phyloP scores from a whole-genome alignment of 2,888 invertebrate genomes.

The Leptodirus hochenwartii region DNA sequence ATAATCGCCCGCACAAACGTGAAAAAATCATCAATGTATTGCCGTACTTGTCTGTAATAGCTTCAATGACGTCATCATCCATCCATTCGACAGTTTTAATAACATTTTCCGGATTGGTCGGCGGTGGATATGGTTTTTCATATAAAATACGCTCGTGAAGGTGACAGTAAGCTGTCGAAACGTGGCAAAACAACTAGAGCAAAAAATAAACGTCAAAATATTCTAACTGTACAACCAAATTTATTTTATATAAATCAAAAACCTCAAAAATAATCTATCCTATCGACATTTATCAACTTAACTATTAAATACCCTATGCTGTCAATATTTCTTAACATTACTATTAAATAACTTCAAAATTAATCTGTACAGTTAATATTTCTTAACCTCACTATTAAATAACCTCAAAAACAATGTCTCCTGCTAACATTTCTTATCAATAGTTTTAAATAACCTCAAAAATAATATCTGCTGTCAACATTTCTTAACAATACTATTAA shows the following conservation, averaged over 20 bases:
- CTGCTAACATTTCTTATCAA: too few species aligned
- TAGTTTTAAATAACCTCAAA: too few species aligned
- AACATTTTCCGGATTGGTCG: constrained; percentile 54
- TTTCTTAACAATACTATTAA: too few species aligned
- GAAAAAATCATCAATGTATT: neutral
- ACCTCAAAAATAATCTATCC: too few species aligned
- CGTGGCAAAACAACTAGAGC: constrained; percentile 32
- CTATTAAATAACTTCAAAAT: too few species aligned
- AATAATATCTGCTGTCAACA: too few species aligned
- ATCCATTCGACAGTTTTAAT: constrained; percentile 66
- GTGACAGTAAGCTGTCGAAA: constrained; percentile 86
- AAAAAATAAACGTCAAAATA: constrained; percentile 6
- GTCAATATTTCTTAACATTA: too few species aligned
- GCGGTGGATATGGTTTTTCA: constrained; percentile 75
- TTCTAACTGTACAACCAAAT: neutral
- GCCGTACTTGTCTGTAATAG: constrained; percentile 40
- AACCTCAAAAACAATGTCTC: too few species aligned
- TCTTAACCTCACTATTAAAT: too few species aligned
- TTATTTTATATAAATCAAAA: neutral
- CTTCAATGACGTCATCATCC: constrained; percentile 46
- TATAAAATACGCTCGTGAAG: constrained; percentile 61
- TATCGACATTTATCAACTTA: too few species aligned
- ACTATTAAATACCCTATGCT: too few species aligned
- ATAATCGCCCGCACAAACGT: neutral
- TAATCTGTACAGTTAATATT: too few species aligned